These are phyloP conservation scores for Heliothis peltigera DNA, from an alignment of 2,888 invertebrate species.

Conservation along the genomic window DNA sequence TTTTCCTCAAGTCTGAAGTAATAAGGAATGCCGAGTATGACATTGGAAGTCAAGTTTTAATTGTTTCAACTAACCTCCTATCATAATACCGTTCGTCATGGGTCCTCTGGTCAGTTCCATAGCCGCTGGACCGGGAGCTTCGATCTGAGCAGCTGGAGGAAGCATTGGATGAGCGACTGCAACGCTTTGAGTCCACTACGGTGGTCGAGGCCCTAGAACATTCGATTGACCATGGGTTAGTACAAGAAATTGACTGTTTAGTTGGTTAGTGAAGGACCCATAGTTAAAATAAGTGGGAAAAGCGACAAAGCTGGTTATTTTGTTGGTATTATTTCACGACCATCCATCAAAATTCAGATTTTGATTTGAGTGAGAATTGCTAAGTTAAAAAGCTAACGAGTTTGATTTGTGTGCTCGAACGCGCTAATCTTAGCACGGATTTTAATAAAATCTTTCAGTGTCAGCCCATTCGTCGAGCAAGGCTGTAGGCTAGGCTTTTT, in stretches of 20 bases:
- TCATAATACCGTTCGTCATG: conserved; percentile 81
- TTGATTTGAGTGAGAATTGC: too few relatives aligned
- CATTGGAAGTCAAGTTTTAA: neutral
- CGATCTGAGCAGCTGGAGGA: conserved; percentile 85
- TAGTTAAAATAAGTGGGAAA: neutral
- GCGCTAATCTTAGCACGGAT: too few relatives aligned
- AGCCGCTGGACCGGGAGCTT: conserved; percentile 86
- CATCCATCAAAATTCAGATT: neutral
- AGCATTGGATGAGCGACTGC: conserved; percentile 84
- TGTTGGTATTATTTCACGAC: too few relatives aligned
- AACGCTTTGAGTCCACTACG: conserved; percentile 79
- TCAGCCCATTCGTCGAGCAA: too few relatives aligned
- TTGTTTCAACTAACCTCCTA: conserved; percentile 74
- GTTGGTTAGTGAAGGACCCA: conserved; percentile 1
- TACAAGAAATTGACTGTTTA: neutral
- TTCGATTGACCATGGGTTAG: conserved; percentile 30
- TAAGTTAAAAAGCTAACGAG: too few relatives aligned
- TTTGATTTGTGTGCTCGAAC: too few relatives aligned
- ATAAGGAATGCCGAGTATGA: neutral
- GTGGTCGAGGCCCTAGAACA: conserved; percentile 63
- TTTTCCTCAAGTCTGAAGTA: neutral
- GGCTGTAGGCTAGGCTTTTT: too few relatives aligned
- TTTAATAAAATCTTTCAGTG: too few relatives aligned
- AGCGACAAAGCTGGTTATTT: too few relatives aligned
- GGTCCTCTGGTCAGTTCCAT: conserved; percentile 80